Evolutionary conservation across 2,113 vertebrate genomes (phyloP).

Genomic region (Pristiophorus japonicus): DNA sequence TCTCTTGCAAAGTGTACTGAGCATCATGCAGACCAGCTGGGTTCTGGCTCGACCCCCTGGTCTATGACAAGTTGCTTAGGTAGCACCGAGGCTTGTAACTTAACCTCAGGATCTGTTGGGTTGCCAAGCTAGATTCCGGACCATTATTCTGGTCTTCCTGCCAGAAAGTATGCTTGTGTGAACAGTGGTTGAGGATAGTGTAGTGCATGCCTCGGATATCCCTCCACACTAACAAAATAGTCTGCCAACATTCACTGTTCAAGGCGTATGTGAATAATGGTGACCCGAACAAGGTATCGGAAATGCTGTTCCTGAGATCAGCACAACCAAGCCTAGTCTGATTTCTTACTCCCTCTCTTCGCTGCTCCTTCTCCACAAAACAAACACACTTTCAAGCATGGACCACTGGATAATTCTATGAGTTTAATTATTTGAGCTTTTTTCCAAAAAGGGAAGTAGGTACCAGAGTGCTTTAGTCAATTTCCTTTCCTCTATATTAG

Average conservation of each 20-base stretch:
- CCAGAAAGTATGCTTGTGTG: background rate
- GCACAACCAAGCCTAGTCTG: background rate
- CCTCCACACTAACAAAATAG: background rate
- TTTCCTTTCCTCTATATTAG: too few relatives aligned
- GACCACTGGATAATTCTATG: background rate
- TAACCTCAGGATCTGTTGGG: background rate
- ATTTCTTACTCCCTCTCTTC: background rate
- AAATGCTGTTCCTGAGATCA: background rate
- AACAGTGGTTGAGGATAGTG: background rate
- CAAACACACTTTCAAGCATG: background rate
- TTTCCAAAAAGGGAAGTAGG: too few relatives aligned
- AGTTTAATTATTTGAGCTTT: background rate
- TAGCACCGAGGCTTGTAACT: background rate
- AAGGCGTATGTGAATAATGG: background rate
- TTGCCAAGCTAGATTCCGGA: background rate
- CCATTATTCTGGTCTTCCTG: background rate
- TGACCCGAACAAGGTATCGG: too few relatives aligned
- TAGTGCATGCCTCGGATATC: background rate
- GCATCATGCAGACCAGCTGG: background rate
- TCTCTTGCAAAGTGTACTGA: background rate
- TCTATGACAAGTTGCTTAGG: background rate
- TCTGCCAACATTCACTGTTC: background rate
- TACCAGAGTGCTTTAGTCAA: too few relatives aligned
- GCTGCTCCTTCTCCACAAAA: background rate
- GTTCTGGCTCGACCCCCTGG: background rate